Evolutionary conservation across 2,888 invertebrate genomes (phyloP).

Genomic region (Tetranychus piercei): DNA sequence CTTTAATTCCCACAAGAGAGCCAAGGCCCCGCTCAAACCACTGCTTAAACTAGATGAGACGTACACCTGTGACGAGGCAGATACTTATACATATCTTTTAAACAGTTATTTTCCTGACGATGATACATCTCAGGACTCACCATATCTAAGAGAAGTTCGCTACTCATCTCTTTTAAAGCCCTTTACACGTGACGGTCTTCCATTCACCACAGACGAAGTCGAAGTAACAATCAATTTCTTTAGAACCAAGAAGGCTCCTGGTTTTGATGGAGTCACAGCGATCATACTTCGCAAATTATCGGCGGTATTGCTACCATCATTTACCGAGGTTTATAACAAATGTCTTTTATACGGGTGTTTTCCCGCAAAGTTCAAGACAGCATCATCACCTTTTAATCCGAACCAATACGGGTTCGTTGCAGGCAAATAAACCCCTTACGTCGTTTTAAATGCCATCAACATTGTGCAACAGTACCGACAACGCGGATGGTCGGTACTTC

Average conservation of each 20-base stretch:
- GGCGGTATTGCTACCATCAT: neutral
- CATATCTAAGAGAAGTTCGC: neutral
- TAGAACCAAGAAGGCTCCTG: neutral
- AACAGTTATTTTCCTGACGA: neutral
- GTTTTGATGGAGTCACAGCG: conserved; percentile 7
- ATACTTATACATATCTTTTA: neutral
- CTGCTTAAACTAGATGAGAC: neutral
- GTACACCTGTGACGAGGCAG: neutral
- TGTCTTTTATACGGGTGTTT: neutral
- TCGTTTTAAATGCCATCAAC: neutral
- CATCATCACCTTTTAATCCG: neutral
- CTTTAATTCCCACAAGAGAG: neutral
- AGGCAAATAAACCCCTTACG: neutral
- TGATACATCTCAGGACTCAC: neutral
- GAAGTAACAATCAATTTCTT: neutral
- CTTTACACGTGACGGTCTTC: neutral
- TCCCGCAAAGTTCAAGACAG: neutral
- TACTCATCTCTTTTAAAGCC: neutral
- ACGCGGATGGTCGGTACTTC: neutral
- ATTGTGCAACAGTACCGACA: neutral
- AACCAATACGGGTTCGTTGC: neutral
- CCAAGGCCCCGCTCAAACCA: neutral
- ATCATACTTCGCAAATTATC: neutral
- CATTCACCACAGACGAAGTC: conserved; percentile 8
- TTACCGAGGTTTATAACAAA: neutral